Evolutionary conservation across 2,113 vertebrate species (phyloP).

Genomic region (Lophura nycthemera): DNA sequence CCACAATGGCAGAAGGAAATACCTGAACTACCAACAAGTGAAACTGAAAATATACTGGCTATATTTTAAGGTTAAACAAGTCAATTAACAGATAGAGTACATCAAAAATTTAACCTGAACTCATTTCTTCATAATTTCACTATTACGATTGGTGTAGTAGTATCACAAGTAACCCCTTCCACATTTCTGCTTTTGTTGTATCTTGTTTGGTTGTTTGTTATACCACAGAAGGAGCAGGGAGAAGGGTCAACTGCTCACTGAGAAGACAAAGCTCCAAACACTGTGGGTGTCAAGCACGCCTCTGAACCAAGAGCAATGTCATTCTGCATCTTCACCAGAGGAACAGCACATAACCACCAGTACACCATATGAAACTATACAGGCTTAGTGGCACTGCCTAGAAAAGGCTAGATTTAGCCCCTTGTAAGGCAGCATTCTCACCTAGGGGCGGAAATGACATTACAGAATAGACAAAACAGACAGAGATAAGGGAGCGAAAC

Average conservation of each 20-base stretch:
- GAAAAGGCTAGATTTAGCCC: neutral
- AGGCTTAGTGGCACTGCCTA: neutral
- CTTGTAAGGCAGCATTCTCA: neutral
- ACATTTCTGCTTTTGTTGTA: no score
- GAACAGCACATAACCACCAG: neutral
- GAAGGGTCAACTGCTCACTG: neutral
- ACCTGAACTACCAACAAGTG: neutral
- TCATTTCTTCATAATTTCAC: neutral
- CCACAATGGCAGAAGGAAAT: neutral
- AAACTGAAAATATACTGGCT: neutral
- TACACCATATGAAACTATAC: rapidly evolving
- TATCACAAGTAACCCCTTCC: neutral
- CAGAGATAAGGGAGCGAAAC: neutral
- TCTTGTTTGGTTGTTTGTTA: no score
- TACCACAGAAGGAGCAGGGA: neutral
- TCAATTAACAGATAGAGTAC: neutral
- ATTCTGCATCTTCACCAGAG: neutral
- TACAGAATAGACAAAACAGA: neutral
- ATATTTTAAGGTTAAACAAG: neutral
- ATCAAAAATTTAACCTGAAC: neutral
- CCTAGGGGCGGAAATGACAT: neutral
- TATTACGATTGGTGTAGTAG: neutral
- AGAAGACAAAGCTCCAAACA: neutral
- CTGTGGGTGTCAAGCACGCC: rapidly evolving
- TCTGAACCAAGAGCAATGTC: neutral